These are phyloP conservation scores for Mellivora capensis DNA, from an alignment of 2,113 vertebrate genomes.

Conservation along the genomic window DNA sequence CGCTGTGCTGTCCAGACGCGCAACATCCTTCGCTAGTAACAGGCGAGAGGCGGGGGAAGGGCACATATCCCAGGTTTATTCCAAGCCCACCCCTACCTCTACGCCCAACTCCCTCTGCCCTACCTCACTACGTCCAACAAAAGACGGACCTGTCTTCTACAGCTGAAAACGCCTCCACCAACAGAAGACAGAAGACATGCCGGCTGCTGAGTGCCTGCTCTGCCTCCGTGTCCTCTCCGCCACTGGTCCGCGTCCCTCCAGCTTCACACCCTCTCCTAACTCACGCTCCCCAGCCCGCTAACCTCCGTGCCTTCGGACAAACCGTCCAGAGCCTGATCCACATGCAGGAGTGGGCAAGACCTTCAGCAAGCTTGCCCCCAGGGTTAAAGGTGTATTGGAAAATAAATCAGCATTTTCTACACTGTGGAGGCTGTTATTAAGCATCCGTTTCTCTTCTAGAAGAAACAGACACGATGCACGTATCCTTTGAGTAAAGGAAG, in stretches of 20 bases:
- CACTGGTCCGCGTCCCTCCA: no score
- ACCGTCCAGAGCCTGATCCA: neutral
- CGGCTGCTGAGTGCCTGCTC: no score
- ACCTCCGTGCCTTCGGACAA: neutral
- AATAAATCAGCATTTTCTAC: neutral
- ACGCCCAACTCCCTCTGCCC: neutral
- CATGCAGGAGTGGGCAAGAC: neutral
- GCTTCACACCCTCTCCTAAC: neutral
- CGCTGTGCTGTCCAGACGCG: rapidly evolving
- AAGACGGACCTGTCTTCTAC: no score
- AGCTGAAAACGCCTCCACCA: neutral
- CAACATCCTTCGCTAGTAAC: neutral
- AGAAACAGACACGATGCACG: rapidly evolving
- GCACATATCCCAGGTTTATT: neutral
- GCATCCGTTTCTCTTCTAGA: neutral
- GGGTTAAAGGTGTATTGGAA: neutral
- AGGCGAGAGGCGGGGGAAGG: neutral
- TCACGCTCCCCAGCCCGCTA: neutral
- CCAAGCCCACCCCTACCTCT: neutral
- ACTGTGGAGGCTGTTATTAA: no score
- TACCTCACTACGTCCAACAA: no score
- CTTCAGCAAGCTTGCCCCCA: neutral
- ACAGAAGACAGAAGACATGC: no score
- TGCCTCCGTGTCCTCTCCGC: neutral
- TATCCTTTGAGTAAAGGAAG: neutral